Evolutionary conservation across 2,888 invertebrate species (phyloP), one percentile per base, ranked within the genome.

Genomic region (Cephus spinipes): DNA sequence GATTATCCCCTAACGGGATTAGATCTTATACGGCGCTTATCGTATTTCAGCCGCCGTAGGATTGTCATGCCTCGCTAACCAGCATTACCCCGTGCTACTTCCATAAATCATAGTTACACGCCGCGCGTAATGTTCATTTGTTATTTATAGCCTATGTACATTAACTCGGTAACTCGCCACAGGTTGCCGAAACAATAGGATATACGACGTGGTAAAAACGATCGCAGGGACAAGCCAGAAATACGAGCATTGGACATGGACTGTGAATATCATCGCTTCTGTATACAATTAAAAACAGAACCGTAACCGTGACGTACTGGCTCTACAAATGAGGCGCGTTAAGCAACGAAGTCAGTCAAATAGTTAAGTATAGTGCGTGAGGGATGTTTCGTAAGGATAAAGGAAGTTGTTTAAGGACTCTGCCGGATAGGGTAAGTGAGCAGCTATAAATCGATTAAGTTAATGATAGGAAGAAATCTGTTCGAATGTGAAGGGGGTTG

Each of bases 41-140:
- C 55, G 55, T 55, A 55, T 55, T 55, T 55, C 55, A 55, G 9
- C 55, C 55, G 23, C 23, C 55, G 55, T 69, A 34, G 78, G 32
- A 76, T 77, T 79, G 78, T 79, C 76, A 75, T 68, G 12, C 23
- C 74, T 77, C 34, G 36, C 73, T 36, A 55, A 55, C 23, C 55
- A 55, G 55, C 55, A 55, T 55, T 55, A 55, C 15, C n/a, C n/a
- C 81, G 79, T 35, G 73, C 71, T 69, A 75, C 69, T 79, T 80
- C 80, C 81, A 86, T 86, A 84, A 83, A 86, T 86, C 86, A 86
- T 83, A 81, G 83, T 84, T 83, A 82, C 84, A 80, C 79, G 82
- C 78, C 83, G 81, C 85, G 86, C 84, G 83, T 82, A 80, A 55
- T 55, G 82, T 81, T 82, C 83, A 84, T 86, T 86, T 83, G 85